Conservation (phyloP, 2,113 vertebrate species). For the Dicaeum eximium region DNA sequence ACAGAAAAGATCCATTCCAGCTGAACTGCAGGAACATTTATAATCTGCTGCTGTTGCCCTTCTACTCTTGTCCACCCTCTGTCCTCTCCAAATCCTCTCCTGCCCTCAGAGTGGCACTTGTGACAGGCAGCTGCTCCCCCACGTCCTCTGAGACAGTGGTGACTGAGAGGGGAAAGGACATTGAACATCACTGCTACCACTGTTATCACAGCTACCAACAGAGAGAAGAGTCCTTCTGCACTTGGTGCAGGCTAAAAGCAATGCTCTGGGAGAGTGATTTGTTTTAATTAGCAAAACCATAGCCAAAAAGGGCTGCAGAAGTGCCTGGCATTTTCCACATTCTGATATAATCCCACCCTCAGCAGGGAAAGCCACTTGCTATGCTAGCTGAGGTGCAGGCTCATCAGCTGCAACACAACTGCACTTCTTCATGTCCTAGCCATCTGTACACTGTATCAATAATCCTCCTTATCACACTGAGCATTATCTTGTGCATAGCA, state of each 20-base stretch:
- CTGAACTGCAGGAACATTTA: neutral
- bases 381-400: neutral
- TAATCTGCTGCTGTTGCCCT: neutral
- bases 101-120: neutral
- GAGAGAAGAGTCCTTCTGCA: neutral
- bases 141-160: accelerated
- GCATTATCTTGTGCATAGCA: neutral
- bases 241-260: neutral
- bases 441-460: neutral
- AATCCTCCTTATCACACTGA: neutral
- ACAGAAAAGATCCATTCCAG: neutral
- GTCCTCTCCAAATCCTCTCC: neutral
- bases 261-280: neutral
- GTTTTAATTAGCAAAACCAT: neutral
- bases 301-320: neutral
- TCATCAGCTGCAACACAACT: neutral
- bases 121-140: neutral
- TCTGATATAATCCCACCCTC: neutral
- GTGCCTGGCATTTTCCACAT: neutral
- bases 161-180: neutral
- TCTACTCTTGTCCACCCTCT: neutral
- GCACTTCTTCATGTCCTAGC: neutral
- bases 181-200: neutral
- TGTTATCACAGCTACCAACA: neutral
- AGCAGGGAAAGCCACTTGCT: neutral